A percentile compares a stretch with the other conserved stretches of the same genome.
These are phyloP conservation scores for Cottoperca gobio DNA, from an alignment of 2,797 vertebrate genomes.

Conservation along the genomic window DNA sequence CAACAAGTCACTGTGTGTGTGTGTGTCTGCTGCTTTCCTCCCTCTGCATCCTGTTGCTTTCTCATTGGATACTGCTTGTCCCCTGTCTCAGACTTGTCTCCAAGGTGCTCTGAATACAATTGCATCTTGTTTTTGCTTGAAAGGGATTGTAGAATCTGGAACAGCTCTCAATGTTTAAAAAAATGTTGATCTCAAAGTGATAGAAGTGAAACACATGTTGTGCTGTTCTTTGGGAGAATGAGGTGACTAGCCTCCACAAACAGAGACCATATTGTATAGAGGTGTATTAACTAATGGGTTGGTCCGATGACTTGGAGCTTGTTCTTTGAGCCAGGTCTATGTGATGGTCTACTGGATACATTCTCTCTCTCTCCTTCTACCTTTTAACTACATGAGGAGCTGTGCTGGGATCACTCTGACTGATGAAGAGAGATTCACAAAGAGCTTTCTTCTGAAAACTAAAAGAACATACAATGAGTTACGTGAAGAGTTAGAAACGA, in stretches of 20 bases:
- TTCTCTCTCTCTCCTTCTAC: conserved; percentile 48
- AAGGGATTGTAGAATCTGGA: conserved; percentile 6
- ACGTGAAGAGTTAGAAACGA: background rate
- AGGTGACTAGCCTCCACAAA: conserved; percentile 13
- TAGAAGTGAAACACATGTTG: background rate
- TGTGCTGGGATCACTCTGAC: conserved; percentile 7
- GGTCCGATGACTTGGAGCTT: conserved; percentile 47
- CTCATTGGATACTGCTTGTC: background rate
- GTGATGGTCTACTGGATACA: conserved; percentile 79
- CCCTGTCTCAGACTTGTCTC: background rate
- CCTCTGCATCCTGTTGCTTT: background rate
- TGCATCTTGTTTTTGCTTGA: conserved; percentile 10
- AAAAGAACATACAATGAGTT: conserved; percentile 4
- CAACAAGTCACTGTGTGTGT: background rate
- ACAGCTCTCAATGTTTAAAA: conserved; percentile 1
- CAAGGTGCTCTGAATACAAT: conserved; percentile 4
- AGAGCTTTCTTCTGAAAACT: conserved; percentile 13
- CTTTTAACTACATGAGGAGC: conserved; percentile 10
- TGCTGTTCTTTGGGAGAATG: conserved; percentile 2
- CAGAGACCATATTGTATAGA: conserved; percentile 40
- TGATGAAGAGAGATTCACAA: conserved; percentile 23
- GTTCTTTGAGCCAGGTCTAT: conserved; percentile 47
- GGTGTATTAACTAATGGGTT: conserved; percentile 45
- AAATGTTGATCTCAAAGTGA: background rate
- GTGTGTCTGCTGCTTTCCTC: background rate